Evolutionary conservation across 2,888 invertebrate genomes (phyloP), one percentile per base, ranked within the genome.

Genomic region (Tetragnatha montana): DNA sequence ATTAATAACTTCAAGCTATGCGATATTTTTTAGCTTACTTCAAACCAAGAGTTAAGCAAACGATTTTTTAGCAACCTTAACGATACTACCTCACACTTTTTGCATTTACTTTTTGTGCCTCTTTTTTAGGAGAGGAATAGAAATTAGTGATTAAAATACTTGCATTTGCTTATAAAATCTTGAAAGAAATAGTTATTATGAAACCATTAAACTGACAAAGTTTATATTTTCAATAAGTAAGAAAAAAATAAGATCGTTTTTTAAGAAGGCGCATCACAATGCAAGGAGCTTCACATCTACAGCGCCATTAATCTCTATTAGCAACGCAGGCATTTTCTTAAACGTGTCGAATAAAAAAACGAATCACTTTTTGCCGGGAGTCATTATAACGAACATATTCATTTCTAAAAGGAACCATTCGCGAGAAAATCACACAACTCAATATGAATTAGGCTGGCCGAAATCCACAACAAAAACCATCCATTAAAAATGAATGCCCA

Each of bases 401-500:
- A 10, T 7, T 78, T 21, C 60, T 22, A 60, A 60, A 60, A 60
- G 21, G 60, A 14, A 22, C 60, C 78, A 10, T 78, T 60, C 22
- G 60, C 17, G 22, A 78, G 51, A 78, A 6, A 78, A 60, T 78
- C 22, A 78, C 14, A 12, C 60, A 8, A 75, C 75, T n/a, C n/a
- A 49, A 60, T 22, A 60, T 21, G 19, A 21, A 78, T 47, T 78
- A 78, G 21, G 60, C 51, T 60, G 7, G 17, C 8, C 1, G 10
- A 60, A 78, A 78, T 19, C 10, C 22, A 78, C 19, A 12, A 14
- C 21, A 4, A 22, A 22, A 78, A 50, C 6, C 60, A 51, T 78
- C 50, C 22, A 78, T 78, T 21, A 78, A 78, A 60, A 47, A 78
- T 78, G 60, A 78, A 78, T 35, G 35, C 35, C 35, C 35, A 78